Percentiles rank a stretch among this genome's conserved stretches.
Conservation (phyloP, 2,888 invertebrate species). For the Hydropsyche betteni region DNA sequence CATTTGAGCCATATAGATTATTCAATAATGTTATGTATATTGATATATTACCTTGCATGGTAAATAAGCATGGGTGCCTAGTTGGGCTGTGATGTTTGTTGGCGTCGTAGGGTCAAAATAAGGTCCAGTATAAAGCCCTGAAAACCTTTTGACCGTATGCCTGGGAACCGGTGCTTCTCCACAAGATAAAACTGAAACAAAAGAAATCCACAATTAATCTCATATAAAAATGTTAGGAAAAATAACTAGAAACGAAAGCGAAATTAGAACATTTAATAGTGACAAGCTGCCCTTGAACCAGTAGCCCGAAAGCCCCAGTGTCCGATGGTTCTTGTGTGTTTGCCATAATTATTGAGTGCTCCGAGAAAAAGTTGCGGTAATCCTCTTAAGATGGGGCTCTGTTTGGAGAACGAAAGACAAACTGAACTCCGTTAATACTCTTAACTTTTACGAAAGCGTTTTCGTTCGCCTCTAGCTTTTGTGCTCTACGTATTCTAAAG, state of each 20-base stretch:
- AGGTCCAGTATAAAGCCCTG: constrained; percentile 66
- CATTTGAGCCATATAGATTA: no score
- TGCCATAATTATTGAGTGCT: constrained; percentile 31
- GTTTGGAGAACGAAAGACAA: constrained; percentile 45
- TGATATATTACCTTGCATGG: constrained; percentile 71
- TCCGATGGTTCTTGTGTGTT: constrained; percentile 3
- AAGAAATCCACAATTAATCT: neutral
- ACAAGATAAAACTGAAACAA: constrained; percentile 50
- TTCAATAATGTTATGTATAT: no score
- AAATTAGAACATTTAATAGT: no score
- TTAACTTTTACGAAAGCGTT: constrained; percentile 46
- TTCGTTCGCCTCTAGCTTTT: constrained; percentile 39
- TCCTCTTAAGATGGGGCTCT: constrained; percentile 36
- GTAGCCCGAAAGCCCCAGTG: no score
- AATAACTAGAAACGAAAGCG: no score
- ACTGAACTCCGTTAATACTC: constrained; percentile 48
- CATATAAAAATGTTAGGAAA: no score
- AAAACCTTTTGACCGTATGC: constrained; percentile 48
- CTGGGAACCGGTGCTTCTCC: constrained; percentile 46
- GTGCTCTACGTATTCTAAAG: constrained; percentile 46
- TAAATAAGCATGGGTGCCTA: constrained; percentile 81
- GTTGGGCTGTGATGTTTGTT: constrained; percentile 80
- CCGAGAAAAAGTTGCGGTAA: constrained; percentile 19
- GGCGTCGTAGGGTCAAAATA: constrained; percentile 76
- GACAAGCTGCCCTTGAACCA: no score